These are phyloP conservation scores for Melanotaenia trifasciata DNA, from an alignment of 2,797 vertebrate species.

Conservation along the genomic window DNA sequence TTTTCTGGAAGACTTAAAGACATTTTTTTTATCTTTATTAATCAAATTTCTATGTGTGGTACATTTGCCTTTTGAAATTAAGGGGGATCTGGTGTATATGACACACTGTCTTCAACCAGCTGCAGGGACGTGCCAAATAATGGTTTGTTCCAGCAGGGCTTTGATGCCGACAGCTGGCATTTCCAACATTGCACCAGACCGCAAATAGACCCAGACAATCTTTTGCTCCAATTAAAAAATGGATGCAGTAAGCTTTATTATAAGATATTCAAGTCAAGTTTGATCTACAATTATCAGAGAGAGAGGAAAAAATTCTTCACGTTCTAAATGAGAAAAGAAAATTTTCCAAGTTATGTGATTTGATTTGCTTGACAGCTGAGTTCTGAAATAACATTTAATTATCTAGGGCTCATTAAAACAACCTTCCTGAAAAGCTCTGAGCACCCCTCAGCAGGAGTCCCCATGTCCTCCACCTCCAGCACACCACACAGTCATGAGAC, in stretches of 20 bases:
- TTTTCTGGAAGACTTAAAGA: not conserved
- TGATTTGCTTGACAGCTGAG: slow-evolving; percentile 45
- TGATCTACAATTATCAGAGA: slow-evolving; percentile 60
- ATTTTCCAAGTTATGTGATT: slow-evolving; percentile 58
- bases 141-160: slow-evolving; percentile 73
- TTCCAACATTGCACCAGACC: slow-evolving; percentile 84
- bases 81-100: slow-evolving; percentile 13
- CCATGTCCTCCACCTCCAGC: slow-evolving; percentile 17
- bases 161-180: slow-evolving; percentile 86
- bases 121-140: slow-evolving; percentile 66
- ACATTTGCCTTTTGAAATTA: slow-evolving; percentile 19
- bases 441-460: slow-evolving; percentile 3
- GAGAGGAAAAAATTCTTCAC: slow-evolving; percentile 59
- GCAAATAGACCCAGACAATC: slow-evolving; percentile 85
- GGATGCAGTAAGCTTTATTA: slow-evolving; percentile 72
- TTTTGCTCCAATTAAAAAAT: slow-evolving; percentile 83
- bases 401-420: slow-evolving; percentile 73
- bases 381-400: slow-evolving; percentile 73
- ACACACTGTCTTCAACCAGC: slow-evolving; percentile 64
- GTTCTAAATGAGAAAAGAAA: slow-evolving; percentile 72
- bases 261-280: slow-evolving; percentile 68
- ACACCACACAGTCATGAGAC: slow-evolving; percentile 40
- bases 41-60: not conserved
- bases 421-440: slow-evolving; percentile 59
- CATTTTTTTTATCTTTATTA: not conserved